phyloP scores from a whole-genome alignment of 53 echinoderm and acorn worm species.

The Henricia sp. region DNA sequence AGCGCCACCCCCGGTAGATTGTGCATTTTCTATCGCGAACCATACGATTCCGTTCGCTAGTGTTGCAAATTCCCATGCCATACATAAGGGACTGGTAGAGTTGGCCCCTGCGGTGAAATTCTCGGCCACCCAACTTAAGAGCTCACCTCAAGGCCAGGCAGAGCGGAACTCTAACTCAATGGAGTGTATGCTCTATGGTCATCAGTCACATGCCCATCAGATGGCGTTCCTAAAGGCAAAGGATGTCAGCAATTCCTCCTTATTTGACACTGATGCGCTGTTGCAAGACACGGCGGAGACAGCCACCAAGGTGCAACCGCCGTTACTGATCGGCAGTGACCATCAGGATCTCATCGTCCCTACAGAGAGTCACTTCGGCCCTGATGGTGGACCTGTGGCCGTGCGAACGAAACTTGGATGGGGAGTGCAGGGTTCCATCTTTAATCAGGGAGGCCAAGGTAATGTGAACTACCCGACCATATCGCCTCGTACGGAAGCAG shows the following conservation, averaged over 20 bases:
- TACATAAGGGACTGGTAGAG: constrained; percentile 20
- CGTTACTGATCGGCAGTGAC: background rate
- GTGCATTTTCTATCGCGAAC: too few relatives aligned
- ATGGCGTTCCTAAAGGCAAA: constrained; percentile 16
- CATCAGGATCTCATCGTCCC: too few relatives aligned
- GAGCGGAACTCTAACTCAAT: constrained; percentile 16
- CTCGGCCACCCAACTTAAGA: constrained; percentile 29
- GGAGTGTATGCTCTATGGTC: constrained; percentile 18
- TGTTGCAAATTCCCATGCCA: too few relatives aligned
- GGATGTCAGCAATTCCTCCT: constrained; percentile 14
- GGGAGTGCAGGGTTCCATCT: too few relatives aligned
- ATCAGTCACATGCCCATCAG: constrained; percentile 16
- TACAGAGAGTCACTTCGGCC: too few relatives aligned
- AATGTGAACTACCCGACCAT: too few relatives aligned
- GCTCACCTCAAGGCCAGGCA: constrained; percentile 24
- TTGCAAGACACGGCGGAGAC: background rate
- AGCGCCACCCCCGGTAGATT: too few relatives aligned
- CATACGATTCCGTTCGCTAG: too few relatives aligned
- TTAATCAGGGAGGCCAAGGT: too few relatives aligned
- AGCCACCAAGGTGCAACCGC: constrained; percentile 4
- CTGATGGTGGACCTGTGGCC: too few relatives aligned
- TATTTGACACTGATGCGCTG: background rate
- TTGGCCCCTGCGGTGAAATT: constrained; percentile 6
- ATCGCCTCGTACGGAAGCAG: too few relatives aligned
- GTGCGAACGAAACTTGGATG: too few relatives aligned